These are phyloP conservation scores for Syngnathoides biaculeatus DNA, from an alignment of 2,113 vertebrate species.

Conservation along the genomic window DNA sequence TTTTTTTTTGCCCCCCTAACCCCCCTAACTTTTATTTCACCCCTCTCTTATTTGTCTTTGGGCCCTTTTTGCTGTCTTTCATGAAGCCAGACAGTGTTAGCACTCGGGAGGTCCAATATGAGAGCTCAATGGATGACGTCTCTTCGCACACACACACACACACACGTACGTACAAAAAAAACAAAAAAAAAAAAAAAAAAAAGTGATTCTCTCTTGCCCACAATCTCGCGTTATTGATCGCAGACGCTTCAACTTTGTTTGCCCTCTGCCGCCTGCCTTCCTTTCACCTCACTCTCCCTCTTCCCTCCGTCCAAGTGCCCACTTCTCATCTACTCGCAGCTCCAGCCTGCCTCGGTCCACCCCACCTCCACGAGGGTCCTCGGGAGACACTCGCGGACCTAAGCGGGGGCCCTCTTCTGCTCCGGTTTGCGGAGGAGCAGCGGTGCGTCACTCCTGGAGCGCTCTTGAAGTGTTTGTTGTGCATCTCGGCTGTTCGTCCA, in stretches of 20 bases:
- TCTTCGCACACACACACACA: constrained; percentile 36
- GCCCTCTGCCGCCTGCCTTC: constrained; percentile 51
- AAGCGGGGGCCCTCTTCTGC: constrained; percentile 23
- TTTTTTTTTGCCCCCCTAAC: constrained; percentile 48
- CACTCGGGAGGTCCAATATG: constrained; percentile 63
- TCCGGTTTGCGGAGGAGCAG: constrained; percentile 46
- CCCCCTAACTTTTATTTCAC: constrained; percentile 54
- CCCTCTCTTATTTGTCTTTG: constrained; percentile 70
- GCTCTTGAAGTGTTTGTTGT: constrained; percentile 59
- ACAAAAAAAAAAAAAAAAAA: background rate
- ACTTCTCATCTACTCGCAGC: constrained; percentile 35
- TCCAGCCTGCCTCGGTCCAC: constrained; percentile 44
- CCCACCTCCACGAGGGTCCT: constrained; percentile 50
- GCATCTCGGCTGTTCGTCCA: constrained; percentile 55
- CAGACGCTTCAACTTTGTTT: constrained; percentile 52
- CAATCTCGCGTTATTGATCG: constrained; percentile 61
- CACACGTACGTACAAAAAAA: too few relatives aligned
- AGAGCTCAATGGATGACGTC: constrained; percentile 61
- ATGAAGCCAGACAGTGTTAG: constrained; percentile 39
- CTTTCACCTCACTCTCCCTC: constrained; percentile 40
- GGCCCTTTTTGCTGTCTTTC: constrained; percentile 27
- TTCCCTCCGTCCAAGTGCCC: constrained; percentile 44
- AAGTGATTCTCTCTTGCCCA: background rate
- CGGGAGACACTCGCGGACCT: constrained; percentile 52
- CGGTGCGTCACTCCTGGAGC: constrained; percentile 52